Evolutionary conservation across 2,888 invertebrate species (phyloP).

Genomic region (Dasypolia templi): DNA sequence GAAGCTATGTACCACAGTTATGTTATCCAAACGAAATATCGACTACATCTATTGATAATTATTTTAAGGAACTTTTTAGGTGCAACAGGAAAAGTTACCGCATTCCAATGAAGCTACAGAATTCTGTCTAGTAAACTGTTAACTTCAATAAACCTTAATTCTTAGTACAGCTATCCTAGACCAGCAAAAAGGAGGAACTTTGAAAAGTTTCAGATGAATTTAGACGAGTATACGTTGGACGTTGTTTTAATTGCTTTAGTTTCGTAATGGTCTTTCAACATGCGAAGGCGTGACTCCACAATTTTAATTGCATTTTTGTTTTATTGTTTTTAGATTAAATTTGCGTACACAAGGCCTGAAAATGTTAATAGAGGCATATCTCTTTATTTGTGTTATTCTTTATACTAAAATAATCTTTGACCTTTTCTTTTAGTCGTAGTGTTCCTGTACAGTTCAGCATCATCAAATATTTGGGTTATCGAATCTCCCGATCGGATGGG

Average conservation of each 20-base stretch:
- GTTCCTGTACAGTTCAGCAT: background rate
- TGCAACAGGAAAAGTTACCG: no score
- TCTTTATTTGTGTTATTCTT: background rate
- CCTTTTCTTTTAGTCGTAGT: background rate
- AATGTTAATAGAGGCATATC: background rate
- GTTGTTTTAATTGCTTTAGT: constrained; percentile 55
- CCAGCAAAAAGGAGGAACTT: constrained; percentile 6
- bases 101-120: background rate
- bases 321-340: constrained; percentile 64
- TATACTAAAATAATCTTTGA: background rate
- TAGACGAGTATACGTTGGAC: constrained; percentile 32
- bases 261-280: constrained; percentile 51
- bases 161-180: background rate
- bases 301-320: constrained; percentile 61
- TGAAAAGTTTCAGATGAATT: constrained; percentile 49
- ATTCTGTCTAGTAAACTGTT: background rate
- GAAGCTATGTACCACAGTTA: no score
- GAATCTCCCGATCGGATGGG: constrained; percentile 17
- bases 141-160: background rate
- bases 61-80: background rate
- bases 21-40: background rate
- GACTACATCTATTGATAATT: background rate
- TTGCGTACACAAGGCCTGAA: constrained; percentile 45
- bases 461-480: constrained; percentile 24
- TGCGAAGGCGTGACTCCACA: constrained; percentile 54